Evolutionary conservation across 2,113 vertebrate species (phyloP).

Genomic region (Corythoichthys intestinalis): DNA sequence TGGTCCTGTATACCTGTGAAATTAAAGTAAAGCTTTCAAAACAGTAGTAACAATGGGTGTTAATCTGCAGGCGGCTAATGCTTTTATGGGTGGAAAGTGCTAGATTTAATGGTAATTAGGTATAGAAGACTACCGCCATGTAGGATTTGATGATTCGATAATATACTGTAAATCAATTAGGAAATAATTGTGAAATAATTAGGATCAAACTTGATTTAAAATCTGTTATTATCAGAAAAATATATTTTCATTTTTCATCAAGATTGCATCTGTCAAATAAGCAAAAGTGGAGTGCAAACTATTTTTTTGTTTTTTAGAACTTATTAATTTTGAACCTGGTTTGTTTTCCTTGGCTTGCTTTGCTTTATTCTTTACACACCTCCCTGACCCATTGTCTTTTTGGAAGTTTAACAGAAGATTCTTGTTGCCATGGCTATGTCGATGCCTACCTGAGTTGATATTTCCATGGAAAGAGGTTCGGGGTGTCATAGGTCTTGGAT

Average conservation of each 20-base stretch:
- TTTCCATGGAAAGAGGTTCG: slow-evolving; percentile 42
- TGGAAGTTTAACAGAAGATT: slow-evolving; percentile 40
- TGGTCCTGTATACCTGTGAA: not conserved
- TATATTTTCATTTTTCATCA: not conserved
- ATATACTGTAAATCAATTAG: too few species aligned
- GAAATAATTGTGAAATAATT: too few species aligned
- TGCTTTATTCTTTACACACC: not conserved
- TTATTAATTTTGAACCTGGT: not conserved
- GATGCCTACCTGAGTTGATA: slow-evolving; percentile 36
- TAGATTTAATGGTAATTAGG: too few species aligned
- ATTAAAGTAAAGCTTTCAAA: too few species aligned
- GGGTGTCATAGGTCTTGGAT: slow-evolving; percentile 30
- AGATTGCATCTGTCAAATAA: not conserved
- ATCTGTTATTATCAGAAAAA: not conserved
- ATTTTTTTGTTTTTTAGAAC: too few species aligned
- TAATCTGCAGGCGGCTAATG: too few species aligned
- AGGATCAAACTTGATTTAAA: not conserved
- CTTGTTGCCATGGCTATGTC: slow-evolving; percentile 60
- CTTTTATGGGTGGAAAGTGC: too few species aligned
- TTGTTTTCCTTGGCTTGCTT: too few species aligned
- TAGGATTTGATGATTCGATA: too few species aligned
- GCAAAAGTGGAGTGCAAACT: too few species aligned
- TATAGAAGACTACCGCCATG: too few species aligned
- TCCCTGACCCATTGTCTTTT: not conserved
- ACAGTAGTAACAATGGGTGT: too few species aligned